Conservation (phyloP, 2,797 vertebrate genomes). For the Melanotaenia maccullochi region DNA sequence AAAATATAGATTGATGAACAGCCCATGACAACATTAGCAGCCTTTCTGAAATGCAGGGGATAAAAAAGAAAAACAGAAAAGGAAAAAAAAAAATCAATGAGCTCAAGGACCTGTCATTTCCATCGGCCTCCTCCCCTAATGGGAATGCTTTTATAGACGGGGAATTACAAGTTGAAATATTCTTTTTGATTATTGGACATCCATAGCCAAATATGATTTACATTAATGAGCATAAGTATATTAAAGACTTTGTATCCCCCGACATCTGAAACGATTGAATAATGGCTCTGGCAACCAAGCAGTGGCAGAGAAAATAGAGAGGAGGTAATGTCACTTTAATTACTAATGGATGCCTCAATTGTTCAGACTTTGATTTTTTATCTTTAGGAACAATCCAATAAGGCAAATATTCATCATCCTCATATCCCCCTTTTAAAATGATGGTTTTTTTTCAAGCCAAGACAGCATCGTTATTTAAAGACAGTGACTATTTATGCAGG, state of each 20-base stretch:
- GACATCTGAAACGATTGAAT: slow-evolving; percentile 85
- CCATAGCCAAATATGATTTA: slow-evolving; percentile 90
- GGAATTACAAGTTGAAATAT: slow-evolving; percentile 86
- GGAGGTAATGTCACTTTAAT: slow-evolving; percentile 86
- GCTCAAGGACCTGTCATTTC: slow-evolving; percentile 83
- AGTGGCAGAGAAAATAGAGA: slow-evolving; percentile 68
- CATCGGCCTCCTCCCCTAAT: slow-evolving; percentile 82
- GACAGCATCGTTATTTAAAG: slow-evolving; percentile 73
- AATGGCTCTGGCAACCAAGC: slow-evolving; percentile 80
- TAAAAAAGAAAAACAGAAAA: slow-evolving; percentile 26
- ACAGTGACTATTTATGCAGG: slow-evolving; percentile 70
- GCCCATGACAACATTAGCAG: slow-evolving; percentile 86
- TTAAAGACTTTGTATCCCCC: slow-evolving; percentile 86
- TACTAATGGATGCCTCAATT: slow-evolving; percentile 85
- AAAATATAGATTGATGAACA: slow-evolving; percentile 88
- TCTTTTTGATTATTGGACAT: slow-evolving; percentile 90
- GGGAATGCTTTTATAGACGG: slow-evolving; percentile 81
- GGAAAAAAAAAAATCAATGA: slow-evolving; percentile 80
- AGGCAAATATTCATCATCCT: slow-evolving; percentile 84
- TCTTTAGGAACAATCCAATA: slow-evolving; percentile 83
- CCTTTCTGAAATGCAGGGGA: slow-evolving; percentile 77
- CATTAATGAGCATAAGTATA: slow-evolving; percentile 89
- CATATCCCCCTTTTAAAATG: slow-evolving; percentile 76
- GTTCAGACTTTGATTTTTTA: slow-evolving; percentile 84
- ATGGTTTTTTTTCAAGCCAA: slow-evolving; percentile 71